A percentile compares a stretch with the other conserved stretches of the same genome.
These are phyloP conservation scores for Diplolepis rosae DNA, from an alignment of 2,888 invertebrate genomes.

Conservation along the genomic window DNA sequence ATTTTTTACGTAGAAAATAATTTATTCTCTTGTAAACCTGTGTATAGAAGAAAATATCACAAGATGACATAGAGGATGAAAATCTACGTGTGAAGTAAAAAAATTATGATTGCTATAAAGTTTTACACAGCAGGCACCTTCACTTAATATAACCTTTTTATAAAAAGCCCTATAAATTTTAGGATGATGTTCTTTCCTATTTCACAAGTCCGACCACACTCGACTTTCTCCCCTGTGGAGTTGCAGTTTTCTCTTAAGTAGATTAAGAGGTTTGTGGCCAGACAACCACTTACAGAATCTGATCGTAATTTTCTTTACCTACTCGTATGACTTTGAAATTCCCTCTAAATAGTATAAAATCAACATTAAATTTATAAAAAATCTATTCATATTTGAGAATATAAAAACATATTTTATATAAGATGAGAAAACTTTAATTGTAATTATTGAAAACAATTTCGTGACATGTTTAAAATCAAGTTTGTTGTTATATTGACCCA, in stretches of 20 bases:
- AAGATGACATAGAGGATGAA: not conserved
- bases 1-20: no score
- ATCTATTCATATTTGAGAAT: no score
- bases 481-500: no score
- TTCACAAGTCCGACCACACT: slow-evolving; percentile 10
- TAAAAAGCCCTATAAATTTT: slow-evolving; percentile 18
- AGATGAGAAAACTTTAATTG: no score
- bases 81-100: not conserved
- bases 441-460: no score
- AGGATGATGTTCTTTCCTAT: not conserved
- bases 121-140: not conserved
- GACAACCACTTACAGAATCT: not conserved
- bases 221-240: slow-evolving; percentile 5
- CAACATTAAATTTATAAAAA: no score
- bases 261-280: slow-evolving; percentile 28
- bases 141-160: not conserved
- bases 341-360: no score
- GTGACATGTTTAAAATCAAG: no score
- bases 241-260: slow-evolving; percentile 5
- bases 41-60: not conserved
- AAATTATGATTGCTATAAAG: not conserved
- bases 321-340: not conserved
- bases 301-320: not conserved
- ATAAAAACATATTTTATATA: no score
- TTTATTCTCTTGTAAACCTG: no score